Base-by-base conservation (phyloP, 2,888 invertebrate genomes). In the Coenonympha glycerion region DNA sequence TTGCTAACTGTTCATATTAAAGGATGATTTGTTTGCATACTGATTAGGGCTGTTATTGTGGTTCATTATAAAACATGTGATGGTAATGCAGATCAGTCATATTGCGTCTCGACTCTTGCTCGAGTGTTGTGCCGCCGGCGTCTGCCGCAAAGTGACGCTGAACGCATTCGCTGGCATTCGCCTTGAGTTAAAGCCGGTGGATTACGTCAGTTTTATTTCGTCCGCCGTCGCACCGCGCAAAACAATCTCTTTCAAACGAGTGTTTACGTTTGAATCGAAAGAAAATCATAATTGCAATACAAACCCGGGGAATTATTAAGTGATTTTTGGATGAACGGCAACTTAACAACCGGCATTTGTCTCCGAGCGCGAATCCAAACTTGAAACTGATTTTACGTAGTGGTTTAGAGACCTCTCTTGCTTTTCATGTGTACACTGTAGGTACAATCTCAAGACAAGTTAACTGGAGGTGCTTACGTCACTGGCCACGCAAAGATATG, bases 141-240 rank as follows among this genome's bases (percentile, higher is more conserved):
- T 61, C 55, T 59, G 46, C 48, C 47, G 57, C 45, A 57, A 59
- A 46, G 50, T n/a, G n/a, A n/a, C 47, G 57, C 47, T 57, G 57
- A 37, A 57, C 54, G 53, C n/a, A n/a, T n/a, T 49, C 52, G 59
- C 50, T 55, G 61, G 58, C 54, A 52, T 59, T 58, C 58, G 51
- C 64, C 66, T 68, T 63, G 63, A 50, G 63, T 65, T 68, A n/a
- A n/a, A n/a, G n/a, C n/a, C n/a, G n/a, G n/a, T 62, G 64, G 65
- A 71, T 81, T 79, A 82, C 84, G 85, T 86, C 84, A 85, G 69
- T 69, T 61, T 64, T 64, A 65, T 59, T 62, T 57, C 41, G 54
- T 58, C 62, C 61, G 59, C 54, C 59, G 60, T 31, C 62, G 57
- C 50, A 60, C 58, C 56, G 51, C 46, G 54, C 55, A 47, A 57